These are phyloP conservation scores for Aphyosemion australe DNA, from an alignment of 2,113 vertebrate genomes.

Conservation along the genomic window DNA sequence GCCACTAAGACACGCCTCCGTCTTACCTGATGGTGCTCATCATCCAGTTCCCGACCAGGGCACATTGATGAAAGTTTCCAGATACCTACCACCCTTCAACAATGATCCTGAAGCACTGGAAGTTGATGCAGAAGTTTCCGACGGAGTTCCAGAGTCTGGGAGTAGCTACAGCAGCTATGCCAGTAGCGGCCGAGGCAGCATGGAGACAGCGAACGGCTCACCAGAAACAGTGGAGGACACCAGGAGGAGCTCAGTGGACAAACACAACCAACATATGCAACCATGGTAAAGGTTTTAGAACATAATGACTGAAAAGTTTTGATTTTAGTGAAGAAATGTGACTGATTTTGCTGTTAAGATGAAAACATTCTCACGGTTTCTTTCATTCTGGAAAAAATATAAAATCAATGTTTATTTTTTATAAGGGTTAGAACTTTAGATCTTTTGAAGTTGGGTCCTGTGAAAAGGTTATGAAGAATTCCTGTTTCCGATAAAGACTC, in stretches of 20 bases:
- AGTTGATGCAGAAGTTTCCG: conserved; percentile 42
- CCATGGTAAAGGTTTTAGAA: conserved; percentile 61
- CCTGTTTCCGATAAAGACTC: too few relatives aligned
- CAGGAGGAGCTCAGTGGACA: conserved; percentile 31
- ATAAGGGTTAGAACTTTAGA: background rate
- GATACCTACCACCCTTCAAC: background rate
- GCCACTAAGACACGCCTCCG: conserved; percentile 16
- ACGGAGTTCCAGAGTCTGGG: conserved; percentile 56
- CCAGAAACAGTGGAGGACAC: conserved; percentile 67
- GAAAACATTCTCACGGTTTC: background rate
- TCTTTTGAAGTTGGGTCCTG: background rate
- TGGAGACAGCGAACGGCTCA: conserved; percentile 71
- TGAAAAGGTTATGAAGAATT: too few relatives aligned
- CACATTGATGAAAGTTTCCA: conserved; percentile 9
- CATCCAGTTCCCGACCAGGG: conserved; percentile 39
- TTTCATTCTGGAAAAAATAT: conserved; percentile 7
- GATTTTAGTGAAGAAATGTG: conserved; percentile 2
- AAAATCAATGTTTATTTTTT: background rate
- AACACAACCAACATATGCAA: conserved; percentile 30
- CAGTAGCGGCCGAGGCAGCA: conserved; percentile 81
- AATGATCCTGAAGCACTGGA: conserved; percentile 26
- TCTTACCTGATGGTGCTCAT: conserved; percentile 24
- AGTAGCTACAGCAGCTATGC: conserved; percentile 79
- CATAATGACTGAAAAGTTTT: conserved; percentile 16
- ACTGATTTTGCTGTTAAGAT: background rate